Base-by-base conservation (phyloP, 2,797 vertebrate genomes). In the Serranus cabrilla region DNA sequence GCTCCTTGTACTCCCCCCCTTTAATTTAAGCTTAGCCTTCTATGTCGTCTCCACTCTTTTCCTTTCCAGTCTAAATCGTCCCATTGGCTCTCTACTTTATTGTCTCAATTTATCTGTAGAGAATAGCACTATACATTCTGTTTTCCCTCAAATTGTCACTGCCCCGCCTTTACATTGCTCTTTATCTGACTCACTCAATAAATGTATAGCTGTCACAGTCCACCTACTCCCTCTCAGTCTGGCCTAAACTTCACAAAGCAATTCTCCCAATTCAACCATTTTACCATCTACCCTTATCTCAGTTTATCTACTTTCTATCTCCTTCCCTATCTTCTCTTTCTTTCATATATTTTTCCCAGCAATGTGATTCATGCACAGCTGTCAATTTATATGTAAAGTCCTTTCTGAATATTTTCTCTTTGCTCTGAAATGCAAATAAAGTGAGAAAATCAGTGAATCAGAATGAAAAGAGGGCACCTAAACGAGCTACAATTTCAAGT, bases 311-410 rank as follows among this genome's bases (percentile, higher is more conserved):
- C 27, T 61, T 65, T 18, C 5, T 56, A 63, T 37, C 21, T 58
- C 11, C 14, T 51, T n/a, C 21, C 34, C 1, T 2, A 8, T 21
- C 5, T 25, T 59, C 18, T 13, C 18, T n/a, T 7, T 56, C 12
- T 39, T 13, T 40, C n/a, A 10, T 46, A 47, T 23, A 20, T 61
- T 51, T 42, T 50, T 34, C 34, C 8, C 34, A 11, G 40, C 6
- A 11, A 49, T 51, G 31, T 42, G 34, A 73, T 59, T 79, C 23
- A 71, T 20, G 5, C 42, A 34, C n/a, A 64, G 74, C 20, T 77
- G 52, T 64, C 25, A 39, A 13, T 72, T 64, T 20, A 39, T 23
- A 37, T 43, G 34, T 40, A 21, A 58, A 67, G 6, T 39, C 5
- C 16, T 57, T 69, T 60, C 0, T 55, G n/a, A 46, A 55, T 20